Base-by-base conservation (phyloP, 2,888 invertebrate species). In the Cryptosula pallasiana region DNA sequence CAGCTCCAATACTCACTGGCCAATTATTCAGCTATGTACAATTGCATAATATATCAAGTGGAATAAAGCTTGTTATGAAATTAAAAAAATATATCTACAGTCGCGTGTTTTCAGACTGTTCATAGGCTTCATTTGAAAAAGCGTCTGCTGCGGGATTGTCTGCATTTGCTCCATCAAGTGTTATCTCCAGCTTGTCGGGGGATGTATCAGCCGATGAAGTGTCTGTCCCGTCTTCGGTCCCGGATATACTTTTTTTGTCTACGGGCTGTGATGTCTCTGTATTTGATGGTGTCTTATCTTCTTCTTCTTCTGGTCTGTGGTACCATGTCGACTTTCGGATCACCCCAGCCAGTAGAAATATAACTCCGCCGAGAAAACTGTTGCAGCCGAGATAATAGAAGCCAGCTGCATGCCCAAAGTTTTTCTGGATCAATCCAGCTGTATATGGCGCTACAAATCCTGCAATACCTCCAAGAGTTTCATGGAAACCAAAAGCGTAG, bases 381-480 rank as follows among this genome's bases (percentile, higher is more conserved):
- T 63, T 63, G 32, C 63, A 63, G 29, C 63, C 63, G 32, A 63
- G 32, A 27, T 63, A 63, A 32, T 63, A 63, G 63, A 63, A 63
- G 2, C 63, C 63, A 9, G 27, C 32, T 1, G 25, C 32, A 32
- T 9, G 13, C 3, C 63, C 63, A 25, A 9, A 63, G 3, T 32
- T 63, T 16, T 63, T 32, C 34, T 63, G 63, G 3, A 63, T 27
- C 27, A 63, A 32, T 63, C 63, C 63, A 27, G 63, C 63, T 2
- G 63, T 63, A 27, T 32, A 63, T 9, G 63, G 63, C 13, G 63
- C 63, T 32, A 63, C 9, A 32, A 63, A 63, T 13, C 63, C 63
- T 9, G 63, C 63, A 3, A 63, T 29, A n/a, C 63, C 63, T 32
- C 63, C 63, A 20, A 63, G 2, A 13, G 63, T 34, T 32, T 63